These are phyloP conservation scores for Salpingus planirostris DNA, from an alignment of 2,888 invertebrate species.

Conservation along the genomic window DNA sequence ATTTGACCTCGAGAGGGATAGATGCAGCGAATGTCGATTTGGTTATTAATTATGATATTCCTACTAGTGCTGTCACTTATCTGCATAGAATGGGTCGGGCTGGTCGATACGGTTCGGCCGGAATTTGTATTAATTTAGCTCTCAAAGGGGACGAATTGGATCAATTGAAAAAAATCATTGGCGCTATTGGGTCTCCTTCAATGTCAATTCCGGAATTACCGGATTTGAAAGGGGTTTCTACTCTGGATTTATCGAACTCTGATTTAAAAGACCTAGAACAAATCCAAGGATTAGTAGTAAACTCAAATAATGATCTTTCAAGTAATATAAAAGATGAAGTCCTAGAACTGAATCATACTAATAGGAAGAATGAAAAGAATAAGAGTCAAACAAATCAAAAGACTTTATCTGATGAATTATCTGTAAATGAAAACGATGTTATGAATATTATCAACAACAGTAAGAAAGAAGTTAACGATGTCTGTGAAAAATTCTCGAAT, in stretches of 20 bases:
- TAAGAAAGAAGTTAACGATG: slow-evolving; percentile 3
- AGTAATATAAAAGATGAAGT: slow-evolving; percentile 16
- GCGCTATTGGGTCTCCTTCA: slow-evolving; percentile 46
- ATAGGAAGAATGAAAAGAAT: slow-evolving; percentile 4
- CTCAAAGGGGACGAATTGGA: slow-evolving; percentile 55
- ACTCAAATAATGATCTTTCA: too few species aligned
- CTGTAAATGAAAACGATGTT: slow-evolving; percentile 4
- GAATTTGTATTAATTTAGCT: slow-evolving; percentile 67
- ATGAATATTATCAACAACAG: slow-evolving; percentile 7
- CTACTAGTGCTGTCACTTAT: slow-evolving; percentile 71
- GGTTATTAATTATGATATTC: slow-evolving; percentile 86
- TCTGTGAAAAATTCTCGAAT: slow-evolving; percentile 3
- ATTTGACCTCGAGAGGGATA: slow-evolving; percentile 85
- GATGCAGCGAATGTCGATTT: slow-evolving; percentile 90
- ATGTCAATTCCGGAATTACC: slow-evolving; percentile 46
- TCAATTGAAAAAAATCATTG: slow-evolving; percentile 50
- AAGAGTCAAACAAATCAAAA: slow-evolving; percentile 4
- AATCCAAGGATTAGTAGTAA: too few species aligned
- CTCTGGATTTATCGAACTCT: too few species aligned
- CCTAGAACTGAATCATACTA: slow-evolving; percentile 12
- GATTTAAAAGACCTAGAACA: too few species aligned
- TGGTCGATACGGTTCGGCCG: slow-evolving; percentile 85
- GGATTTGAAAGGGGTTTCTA: slow-evolving; percentile 24
- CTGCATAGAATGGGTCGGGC: slow-evolving; percentile 93
- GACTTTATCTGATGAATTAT: too few species aligned